These are phyloP conservation scores for Oryzias javanicus DNA, from an alignment of 2,113 vertebrate genomes.

Conservation along the genomic window DNA sequence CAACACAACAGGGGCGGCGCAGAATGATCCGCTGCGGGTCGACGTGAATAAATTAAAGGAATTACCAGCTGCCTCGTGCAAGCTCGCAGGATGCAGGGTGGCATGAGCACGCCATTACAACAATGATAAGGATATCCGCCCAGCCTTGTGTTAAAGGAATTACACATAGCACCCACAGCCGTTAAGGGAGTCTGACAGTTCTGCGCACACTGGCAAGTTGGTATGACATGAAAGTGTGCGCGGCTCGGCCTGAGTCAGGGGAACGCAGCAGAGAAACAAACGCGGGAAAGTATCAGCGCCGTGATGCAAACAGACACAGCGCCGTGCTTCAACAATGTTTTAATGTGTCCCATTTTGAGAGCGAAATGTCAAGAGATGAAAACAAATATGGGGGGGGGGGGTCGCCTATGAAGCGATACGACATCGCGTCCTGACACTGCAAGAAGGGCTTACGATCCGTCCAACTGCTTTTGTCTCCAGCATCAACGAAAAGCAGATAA, in stretches of 20 bases:
- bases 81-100: conserved; percentile 65
- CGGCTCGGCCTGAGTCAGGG: conserved; percentile 26
- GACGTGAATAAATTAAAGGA: conserved; percentile 73
- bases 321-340: conserved; percentile 59
- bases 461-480: conserved; percentile 39
- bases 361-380: conserved; percentile 58
- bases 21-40: conserved; percentile 37
- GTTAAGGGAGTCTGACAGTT: conserved; percentile 68
- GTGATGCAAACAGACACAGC: conserved; percentile 58
- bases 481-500: conserved; percentile 59
- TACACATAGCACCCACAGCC: conserved; percentile 65
- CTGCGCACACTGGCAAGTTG: conserved; percentile 55
- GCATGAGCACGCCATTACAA: conserved; percentile 64
- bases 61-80: conserved; percentile 67
- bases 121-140: conserved; percentile 67
- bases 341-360: conserved; percentile 40
- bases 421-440: conserved; percentile 60
- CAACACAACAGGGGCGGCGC: conserved; percentile 20
- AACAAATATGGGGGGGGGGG: conserved; percentile 49
- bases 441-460: conserved; percentile 56
- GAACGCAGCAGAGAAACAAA: background rate
- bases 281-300: conserved; percentile 24
- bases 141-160: conserved; percentile 76
- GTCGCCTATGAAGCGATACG: conserved; percentile 65
- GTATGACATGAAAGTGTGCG: conserved; percentile 59